Evolutionary conservation across 2,113 vertebrate genomes (phyloP).

Genomic region (Sterna hirundo): DNA sequence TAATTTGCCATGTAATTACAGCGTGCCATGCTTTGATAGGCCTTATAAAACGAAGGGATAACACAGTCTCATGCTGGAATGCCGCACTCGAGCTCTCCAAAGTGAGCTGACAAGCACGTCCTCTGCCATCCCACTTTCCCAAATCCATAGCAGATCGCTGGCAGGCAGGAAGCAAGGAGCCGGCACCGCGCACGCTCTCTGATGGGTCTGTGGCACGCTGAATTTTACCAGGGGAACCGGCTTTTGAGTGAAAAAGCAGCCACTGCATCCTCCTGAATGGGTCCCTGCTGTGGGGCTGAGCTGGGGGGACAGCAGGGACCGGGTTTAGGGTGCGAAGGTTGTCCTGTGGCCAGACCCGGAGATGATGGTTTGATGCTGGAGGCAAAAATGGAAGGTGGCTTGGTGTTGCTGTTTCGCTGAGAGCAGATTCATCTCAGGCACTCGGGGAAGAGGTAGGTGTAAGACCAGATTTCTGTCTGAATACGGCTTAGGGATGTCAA

Average conservation of each 20-base stretch:
- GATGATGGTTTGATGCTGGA: background rate
- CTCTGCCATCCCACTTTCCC: background rate
- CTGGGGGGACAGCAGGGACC: background rate
- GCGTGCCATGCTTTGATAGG: constrained; percentile 4
- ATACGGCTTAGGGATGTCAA: accelerated
- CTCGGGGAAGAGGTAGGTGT: background rate
- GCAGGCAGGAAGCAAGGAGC: background rate
- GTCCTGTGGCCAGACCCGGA: background rate
- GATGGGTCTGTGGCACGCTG: accelerated
- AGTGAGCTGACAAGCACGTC: background rate
- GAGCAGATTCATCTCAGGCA: background rate
- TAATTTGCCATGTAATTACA: constrained; percentile 32
- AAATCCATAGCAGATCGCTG: background rate
- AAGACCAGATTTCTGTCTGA: background rate
- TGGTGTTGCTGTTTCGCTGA: background rate
- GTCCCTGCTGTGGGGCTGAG: background rate
- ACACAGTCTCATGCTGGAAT: background rate
- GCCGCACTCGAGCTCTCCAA: background rate
- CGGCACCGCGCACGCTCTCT: background rate
- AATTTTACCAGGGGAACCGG: background rate
- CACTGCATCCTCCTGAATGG: background rate
- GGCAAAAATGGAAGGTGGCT: background rate
- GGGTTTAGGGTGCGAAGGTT: background rate
- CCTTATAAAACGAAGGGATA: background rate
- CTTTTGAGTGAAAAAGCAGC: background rate